Percentiles rank a stretch among this genome's conserved stretches.
These are phyloP conservation scores for Zaprionus camerounensis DNA, from an alignment of 1,140 invertebrate species.

Conservation along the genomic window DNA sequence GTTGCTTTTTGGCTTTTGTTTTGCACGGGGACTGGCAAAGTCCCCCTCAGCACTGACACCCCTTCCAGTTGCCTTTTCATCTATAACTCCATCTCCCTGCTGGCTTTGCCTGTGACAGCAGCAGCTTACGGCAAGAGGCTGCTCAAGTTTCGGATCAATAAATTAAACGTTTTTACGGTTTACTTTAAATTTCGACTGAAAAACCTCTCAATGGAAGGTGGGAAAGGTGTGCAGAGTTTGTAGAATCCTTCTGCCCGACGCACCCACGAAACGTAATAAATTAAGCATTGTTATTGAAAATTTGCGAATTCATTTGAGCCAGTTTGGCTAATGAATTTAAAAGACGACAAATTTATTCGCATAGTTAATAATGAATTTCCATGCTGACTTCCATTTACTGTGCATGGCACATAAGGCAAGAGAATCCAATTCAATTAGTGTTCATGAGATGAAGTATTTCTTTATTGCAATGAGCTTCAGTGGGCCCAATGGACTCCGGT, in stretches of 20 bases:
- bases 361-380: background rate
- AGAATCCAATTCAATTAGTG: background rate
- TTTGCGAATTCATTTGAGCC: background rate
- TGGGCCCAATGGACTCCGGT: background rate
- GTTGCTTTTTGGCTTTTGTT: slow-evolving; percentile 3
- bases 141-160: slow-evolving; percentile 6
- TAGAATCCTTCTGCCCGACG: background rate
- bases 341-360: slow-evolving; percentile 3
- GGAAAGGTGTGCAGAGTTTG: too few relatives aligned
- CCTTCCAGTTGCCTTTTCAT: background rate
- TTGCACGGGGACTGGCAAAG: background rate
- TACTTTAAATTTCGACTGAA: background rate
- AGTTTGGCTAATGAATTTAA: slow-evolving; percentile 1
- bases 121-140: background rate
- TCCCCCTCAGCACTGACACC: background rate
- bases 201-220: background rate
- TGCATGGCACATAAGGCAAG: background rate
- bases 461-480: background rate
- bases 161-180: background rate
- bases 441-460: background rate
- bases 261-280: background rate
- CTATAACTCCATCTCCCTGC: background rate
- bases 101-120: background rate
- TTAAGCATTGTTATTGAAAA: background rate
- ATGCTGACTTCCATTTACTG: background rate